Conservation (phyloP, 2,113 vertebrate species). For the Hippotragus niger region DNA sequence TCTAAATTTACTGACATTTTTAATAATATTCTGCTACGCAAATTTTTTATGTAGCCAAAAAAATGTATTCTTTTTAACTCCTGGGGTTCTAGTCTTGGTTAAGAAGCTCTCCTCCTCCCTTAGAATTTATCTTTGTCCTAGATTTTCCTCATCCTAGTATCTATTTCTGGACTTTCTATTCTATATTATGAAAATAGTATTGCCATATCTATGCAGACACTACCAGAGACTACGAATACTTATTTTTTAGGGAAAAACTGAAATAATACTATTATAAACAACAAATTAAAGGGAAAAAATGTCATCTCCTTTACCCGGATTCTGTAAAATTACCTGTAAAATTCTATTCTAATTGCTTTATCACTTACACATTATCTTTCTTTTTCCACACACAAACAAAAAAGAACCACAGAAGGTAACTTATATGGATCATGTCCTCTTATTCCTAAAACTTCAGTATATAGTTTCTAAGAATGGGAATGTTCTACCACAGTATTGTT, state of each 20-base stretch:
- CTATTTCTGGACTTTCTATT: background rate
- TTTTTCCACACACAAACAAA: background rate
- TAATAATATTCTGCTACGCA: background rate
- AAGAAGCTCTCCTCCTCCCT: background rate
- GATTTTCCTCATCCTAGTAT: background rate
- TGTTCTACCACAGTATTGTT: background rate
- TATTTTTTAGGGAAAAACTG: background rate
- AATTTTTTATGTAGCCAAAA: background rate
- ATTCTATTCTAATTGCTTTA: background rate
- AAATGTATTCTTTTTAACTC: background rate
- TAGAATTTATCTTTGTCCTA: background rate
- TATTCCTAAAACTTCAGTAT: background rate
- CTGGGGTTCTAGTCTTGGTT: background rate
- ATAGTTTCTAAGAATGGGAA: background rate
- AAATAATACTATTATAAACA: background rate
- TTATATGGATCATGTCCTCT: background rate
- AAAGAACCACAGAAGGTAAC: background rate
- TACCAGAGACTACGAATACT: background rate
- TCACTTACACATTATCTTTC: background rate
- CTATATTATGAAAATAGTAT: background rate
- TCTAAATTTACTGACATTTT: slow-evolving; percentile 5
- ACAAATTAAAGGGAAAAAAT: background rate
- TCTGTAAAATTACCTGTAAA: background rate
- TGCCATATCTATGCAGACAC: background rate
- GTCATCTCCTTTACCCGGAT: background rate